Conservation (phyloP, 1,140 invertebrate genomes). For the Proctacanthus coquilletti region DNA sequence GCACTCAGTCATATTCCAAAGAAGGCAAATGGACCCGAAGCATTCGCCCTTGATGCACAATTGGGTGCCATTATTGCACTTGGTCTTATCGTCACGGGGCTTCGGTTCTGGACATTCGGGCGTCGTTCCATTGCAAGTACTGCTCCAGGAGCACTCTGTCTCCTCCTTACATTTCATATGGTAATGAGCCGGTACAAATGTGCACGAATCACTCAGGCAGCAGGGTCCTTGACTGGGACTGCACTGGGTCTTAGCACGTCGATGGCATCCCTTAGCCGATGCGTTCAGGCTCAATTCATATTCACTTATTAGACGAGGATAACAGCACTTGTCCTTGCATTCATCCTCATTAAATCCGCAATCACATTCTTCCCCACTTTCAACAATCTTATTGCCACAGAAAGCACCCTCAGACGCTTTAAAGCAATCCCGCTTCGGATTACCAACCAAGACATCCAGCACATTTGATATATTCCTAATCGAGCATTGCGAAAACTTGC, state of each 20-base stretch:
- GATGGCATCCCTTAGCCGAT: slow-evolving; percentile 61
- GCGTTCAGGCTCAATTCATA: slow-evolving; percentile 51
- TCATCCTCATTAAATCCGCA: slow-evolving; percentile 92
- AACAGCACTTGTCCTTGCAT: slow-evolving; percentile 88
- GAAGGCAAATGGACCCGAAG: slow-evolving; percentile 85
- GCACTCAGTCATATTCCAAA: slow-evolving; percentile 89
- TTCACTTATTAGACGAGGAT: slow-evolving; percentile 62
- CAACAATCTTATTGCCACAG: slow-evolving; percentile 98
- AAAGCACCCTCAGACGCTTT: slow-evolving; percentile 80
- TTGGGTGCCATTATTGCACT: slow-evolving; percentile 70
- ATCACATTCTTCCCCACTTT: slow-evolving; percentile 95
- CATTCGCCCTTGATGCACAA: slow-evolving; percentile 91
- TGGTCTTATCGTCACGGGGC: slow-evolving; percentile 62
- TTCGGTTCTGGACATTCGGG: slow-evolving; percentile 71
- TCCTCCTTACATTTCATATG: slow-evolving; percentile 63
- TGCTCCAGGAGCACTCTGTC: slow-evolving; percentile 75
- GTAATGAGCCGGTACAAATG: slow-evolving; percentile 50
- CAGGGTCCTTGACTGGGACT: slow-evolving; percentile 96
- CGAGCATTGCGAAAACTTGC: slow-evolving; percentile 85
- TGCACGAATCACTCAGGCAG: slow-evolving; percentile 67
- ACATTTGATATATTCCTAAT: slow-evolving; percentile 91
- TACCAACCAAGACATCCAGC: slow-evolving; percentile 76
- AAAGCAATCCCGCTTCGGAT: slow-evolving; percentile 93
- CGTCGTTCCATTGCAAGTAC: slow-evolving; percentile 70
- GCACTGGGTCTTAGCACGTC: slow-evolving; percentile 65